Percentiles rank a stretch among this genome's conserved stretches.
phyloP scores from a whole-genome alignment of 2,797 vertebrate genomes.

The Phalloptychus januarius region DNA sequence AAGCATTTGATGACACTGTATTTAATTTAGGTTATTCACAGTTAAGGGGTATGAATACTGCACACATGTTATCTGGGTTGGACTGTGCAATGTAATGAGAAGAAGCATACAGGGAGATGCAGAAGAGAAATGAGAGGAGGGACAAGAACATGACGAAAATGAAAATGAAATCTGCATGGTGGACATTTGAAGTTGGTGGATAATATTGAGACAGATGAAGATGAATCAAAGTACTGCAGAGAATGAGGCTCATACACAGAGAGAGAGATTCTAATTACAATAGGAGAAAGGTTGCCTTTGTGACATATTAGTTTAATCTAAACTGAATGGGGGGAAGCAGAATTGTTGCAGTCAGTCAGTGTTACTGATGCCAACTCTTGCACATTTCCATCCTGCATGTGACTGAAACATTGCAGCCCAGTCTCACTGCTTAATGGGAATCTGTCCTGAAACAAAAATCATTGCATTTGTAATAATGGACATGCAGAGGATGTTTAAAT shows the following conservation, averaged over 20 bases:
- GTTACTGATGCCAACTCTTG: constrained; percentile 31
- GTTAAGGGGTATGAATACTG: background rate
- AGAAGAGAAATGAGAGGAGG: background rate
- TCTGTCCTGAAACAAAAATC: background rate
- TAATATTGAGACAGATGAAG: constrained; percentile 37
- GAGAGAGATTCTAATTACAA: constrained; percentile 37
- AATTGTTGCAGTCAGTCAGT: constrained; percentile 43
- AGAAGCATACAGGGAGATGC: background rate
- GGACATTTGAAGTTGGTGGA: constrained; percentile 14
- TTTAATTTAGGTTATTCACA: background rate
- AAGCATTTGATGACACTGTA: background rate
- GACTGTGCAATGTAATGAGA: background rate
- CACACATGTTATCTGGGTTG: background rate
- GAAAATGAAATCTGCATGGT: background rate
- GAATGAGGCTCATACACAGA: constrained; percentile 3
- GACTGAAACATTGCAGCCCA: constrained; percentile 20
- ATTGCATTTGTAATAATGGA: background rate
- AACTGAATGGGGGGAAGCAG: constrained; percentile 28
- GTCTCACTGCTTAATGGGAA: background rate
- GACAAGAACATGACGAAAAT: background rate
- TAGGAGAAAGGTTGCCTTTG: constrained; percentile 45
- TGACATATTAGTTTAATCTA: constrained; percentile 70
- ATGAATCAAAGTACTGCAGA: constrained; percentile 17
- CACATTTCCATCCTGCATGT: constrained; percentile 27
- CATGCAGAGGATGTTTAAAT: background rate